Percentiles rank a stretch among this genome's conserved stretches.
These are phyloP conservation scores for Archocentrus centrarchus DNA, from an alignment of 2,113 vertebrate species.

Conservation along the genomic window DNA sequence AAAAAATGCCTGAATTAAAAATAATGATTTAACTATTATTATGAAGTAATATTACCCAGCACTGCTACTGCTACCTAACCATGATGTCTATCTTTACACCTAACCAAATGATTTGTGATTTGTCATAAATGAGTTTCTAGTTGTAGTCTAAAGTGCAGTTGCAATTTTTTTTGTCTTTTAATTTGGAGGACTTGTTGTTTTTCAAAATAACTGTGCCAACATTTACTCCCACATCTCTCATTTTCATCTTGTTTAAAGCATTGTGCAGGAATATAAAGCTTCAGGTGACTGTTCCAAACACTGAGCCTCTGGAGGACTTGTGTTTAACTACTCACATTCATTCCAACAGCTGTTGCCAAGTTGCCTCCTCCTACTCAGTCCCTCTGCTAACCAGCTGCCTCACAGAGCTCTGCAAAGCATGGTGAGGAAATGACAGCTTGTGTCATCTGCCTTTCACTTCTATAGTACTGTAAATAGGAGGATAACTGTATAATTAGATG, in stretches of 20 bases:
- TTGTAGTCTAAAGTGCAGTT: not conserved
- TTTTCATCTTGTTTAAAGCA: slow-evolving; percentile 21
- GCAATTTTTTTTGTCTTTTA: not conserved
- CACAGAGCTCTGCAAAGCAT: slow-evolving; percentile 46
- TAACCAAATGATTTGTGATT: not conserved
- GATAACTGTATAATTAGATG: slow-evolving; percentile 61
- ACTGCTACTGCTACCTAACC: not conserved
- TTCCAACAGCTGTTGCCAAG: slow-evolving; percentile 58
- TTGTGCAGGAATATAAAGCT: not conserved
- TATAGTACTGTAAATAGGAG: slow-evolving; percentile 61
- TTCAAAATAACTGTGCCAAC: not conserved
- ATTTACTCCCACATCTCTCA: not conserved
- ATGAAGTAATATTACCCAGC: not conserved
- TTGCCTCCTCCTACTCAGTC: slow-evolving; percentile 55
- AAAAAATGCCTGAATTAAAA: not conserved
- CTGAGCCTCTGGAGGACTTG: slow-evolving; percentile 49
- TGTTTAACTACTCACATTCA: slow-evolving; percentile 57
- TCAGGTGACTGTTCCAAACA: slow-evolving; percentile 58
- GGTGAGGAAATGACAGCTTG: slow-evolving; percentile 66
- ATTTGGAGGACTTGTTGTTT: not conserved
- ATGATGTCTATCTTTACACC: not conserved
- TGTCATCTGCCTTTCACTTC: slow-evolving; percentile 63
- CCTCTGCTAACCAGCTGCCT: slow-evolving; percentile 76
- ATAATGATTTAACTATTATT: not conserved
- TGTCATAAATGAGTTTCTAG: accelerated